Conservation (phyloP, 2,797 vertebrate genomes). For the Cirrhinus molitorella region DNA sequence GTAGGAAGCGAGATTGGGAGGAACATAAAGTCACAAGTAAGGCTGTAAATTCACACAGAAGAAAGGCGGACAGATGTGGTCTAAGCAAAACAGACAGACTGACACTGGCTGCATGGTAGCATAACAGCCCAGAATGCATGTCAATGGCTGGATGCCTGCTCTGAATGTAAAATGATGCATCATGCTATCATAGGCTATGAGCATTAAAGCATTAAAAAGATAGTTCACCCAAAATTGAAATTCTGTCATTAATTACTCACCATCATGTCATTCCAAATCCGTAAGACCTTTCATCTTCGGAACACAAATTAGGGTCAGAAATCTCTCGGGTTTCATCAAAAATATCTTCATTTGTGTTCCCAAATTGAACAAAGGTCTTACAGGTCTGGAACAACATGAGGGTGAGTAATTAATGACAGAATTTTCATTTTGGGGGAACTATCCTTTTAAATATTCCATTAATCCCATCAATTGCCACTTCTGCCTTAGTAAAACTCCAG, state of each 20-base stretch:
- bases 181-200: too few relatives aligned
- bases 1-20: neutral
- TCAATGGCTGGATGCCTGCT: neutral
- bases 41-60: constrained; percentile 32
- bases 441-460: neutral
- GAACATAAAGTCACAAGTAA: constrained; percentile 19
- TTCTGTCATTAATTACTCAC: too few relatives aligned
- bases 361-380: too few relatives aligned
- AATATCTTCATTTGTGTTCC: too few relatives aligned
- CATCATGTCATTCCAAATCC: too few relatives aligned
- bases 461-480: neutral
- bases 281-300: too few relatives aligned
- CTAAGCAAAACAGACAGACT: constrained; percentile 28
- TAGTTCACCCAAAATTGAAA: too few relatives aligned
- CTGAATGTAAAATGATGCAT: constrained; percentile 15
- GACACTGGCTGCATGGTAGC: constrained; percentile 9
- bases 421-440: too few relatives aligned
- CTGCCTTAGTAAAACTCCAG: constrained; percentile 11
- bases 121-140: constrained; percentile 27
- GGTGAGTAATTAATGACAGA: too few relatives aligned
- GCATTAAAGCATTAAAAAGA: neutral
- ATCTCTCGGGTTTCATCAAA: too few relatives aligned
- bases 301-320: too few relatives aligned
- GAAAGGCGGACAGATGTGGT: constrained; percentile 24
- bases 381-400: too few relatives aligned